Evolutionary conservation across 1,140 invertebrate species (phyloP), one percentile per base, ranked within the genome.

Genomic region (Polypedilum vanderplanki): DNA sequence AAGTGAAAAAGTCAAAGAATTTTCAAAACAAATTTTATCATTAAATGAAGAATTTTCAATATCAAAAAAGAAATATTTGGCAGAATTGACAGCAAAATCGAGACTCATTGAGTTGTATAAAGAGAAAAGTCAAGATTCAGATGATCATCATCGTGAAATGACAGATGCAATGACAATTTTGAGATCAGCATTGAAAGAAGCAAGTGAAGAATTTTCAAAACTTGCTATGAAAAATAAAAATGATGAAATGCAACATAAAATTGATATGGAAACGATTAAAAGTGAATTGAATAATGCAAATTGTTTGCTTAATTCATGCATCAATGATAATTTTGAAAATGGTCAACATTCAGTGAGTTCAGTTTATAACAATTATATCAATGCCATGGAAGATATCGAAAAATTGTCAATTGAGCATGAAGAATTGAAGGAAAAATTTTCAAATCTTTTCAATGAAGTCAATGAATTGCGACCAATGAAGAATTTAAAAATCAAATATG

Each of bases 261-360:
- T 88, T 78, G 83, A 88, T 17, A 93, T 96, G 76, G 84, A 86
- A 20, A 86, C 88, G 40, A 82, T 97, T 8, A 89, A 90, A 75
- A 87, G 87, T 79, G 94, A 97, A 84, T 80, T 97, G 7, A 86
- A 88, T 75, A 87, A 90, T 81, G 93, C 91, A 15, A 96, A 96
- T 85, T 88, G 93, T 74, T 82, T 96, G 41, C 77, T 96, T 12
- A 88, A 90, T 81, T 85, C 85, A 77, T 86, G 89, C 33, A 90
- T 90, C 83, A 88, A 90, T 82, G 90, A 91, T 84, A 86, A 85
- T 76, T 77, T 88, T 73, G 89, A 93, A 79, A 93, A 94, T 81
- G 91, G 91, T 64, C 93, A 94, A 20, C 89, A 95, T 84, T 93
- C 93, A 24, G 83, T 97, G 1, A 96, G 94, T 5, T 92, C 97